A percentile compares a stretch with the other conserved stretches of the same genome.
phyloP scores from a whole-genome alignment of 2,888 invertebrate genomes.

The Euzetes globulus region DNA sequence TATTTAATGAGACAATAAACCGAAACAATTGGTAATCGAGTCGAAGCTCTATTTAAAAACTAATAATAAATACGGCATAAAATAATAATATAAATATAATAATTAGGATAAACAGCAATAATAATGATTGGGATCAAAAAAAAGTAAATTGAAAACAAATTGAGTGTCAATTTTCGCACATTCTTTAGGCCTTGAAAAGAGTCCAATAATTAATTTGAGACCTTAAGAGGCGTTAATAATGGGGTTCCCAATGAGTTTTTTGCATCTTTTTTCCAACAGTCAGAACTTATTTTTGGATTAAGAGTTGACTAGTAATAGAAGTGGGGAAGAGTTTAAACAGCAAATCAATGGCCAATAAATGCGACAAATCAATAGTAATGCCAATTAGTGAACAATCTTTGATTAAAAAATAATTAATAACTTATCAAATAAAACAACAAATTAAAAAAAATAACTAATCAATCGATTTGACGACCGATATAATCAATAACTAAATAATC shows the following conservation, averaged over 20 bases:
- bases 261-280: too few species aligned
- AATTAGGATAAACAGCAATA: not conserved
- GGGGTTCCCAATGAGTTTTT: too few species aligned
- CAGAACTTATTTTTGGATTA: too few species aligned
- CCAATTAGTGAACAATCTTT: not conserved
- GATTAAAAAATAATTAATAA: not conserved
- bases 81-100: constrained; percentile 1
- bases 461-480: not conserved
- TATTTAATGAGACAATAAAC: not conserved
- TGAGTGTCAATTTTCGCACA: not conserved
- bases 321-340: not conserved
- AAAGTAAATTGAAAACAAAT: constrained; percentile 2
- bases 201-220: not conserved
- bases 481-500: not conserved
- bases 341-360: not conserved
- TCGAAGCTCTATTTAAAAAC: not conserved
- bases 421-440: not conserved
- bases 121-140: not conserved
- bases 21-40: not conserved
- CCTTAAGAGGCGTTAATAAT: not conserved
- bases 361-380: not conserved
- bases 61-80: not conserved
- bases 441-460: not conserved
- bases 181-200: not conserved
- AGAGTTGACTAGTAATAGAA: not conserved